These are phyloP conservation scores for Panorpa germanica DNA, from an alignment of 2,888 invertebrate species.

Conservation along the genomic window DNA sequence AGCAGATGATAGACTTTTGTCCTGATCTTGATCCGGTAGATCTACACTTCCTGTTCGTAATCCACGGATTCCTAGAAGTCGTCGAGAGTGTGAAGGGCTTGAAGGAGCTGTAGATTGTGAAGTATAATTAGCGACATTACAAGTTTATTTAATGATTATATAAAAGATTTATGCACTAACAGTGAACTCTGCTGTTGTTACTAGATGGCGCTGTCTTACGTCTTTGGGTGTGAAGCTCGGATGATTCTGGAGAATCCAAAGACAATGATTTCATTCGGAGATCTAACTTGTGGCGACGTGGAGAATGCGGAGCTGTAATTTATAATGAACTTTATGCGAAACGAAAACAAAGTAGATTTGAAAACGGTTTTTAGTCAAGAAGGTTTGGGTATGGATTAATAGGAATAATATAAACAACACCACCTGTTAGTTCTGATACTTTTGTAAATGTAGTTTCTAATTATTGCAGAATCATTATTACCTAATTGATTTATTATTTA, in stretches of 20 bases:
- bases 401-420: no score
- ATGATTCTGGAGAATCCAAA: conserved; percentile 87
- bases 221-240: conserved; percentile 58
- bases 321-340: conserved; percentile 1
- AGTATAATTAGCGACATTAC: conserved; percentile 5
- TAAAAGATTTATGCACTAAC: conserved; percentile 27
- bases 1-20: conserved; percentile 78
- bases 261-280: conserved; percentile 96
- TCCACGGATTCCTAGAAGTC: conserved; percentile 52
- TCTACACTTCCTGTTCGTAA: conserved; percentile 89
- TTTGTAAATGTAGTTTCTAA: no score
- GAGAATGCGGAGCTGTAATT: conserved; percentile 82
- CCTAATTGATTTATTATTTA: no score
- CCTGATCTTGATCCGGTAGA: conserved; percentile 74
- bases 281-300: conserved; percentile 87
- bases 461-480: no score
- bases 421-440: no score
- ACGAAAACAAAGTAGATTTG: conserved; percentile 2
- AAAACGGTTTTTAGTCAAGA: no score
- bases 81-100: conserved; percentile 76
- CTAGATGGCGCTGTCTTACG: conserved; percentile 31
- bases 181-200: conserved; percentile 37
- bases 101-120: conserved; percentile 51
- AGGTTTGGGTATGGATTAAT: no score
- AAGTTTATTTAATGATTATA: conserved; percentile 6